A percentile compares a stretch with the other conserved stretches of the same genome.
These are phyloP conservation scores for Carduelis carduelis DNA, from an alignment of 2,797 vertebrate genomes.

Conservation along the genomic window DNA sequence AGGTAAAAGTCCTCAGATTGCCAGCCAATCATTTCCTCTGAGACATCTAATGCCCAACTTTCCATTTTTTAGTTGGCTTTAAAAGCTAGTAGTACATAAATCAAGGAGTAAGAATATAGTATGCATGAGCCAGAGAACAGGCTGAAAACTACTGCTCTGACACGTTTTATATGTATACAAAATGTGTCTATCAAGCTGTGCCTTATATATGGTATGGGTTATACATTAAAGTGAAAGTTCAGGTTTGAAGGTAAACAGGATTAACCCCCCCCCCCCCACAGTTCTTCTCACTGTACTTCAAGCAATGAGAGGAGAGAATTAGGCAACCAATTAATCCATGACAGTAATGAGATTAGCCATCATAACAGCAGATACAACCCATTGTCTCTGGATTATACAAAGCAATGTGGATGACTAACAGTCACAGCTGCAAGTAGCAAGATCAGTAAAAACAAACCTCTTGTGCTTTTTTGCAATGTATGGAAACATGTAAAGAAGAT, in stretches of 20 bases:
- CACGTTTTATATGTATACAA: background rate
- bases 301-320: background rate
- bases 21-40: background rate
- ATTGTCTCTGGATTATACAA: background rate
- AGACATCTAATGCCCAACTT: background rate
- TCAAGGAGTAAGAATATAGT: background rate
- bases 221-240: background rate
- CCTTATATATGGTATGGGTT: background rate
- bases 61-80: background rate
- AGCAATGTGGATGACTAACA: background rate
- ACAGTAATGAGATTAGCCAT: background rate
- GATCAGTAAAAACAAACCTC: background rate
- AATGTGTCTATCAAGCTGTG: background rate
- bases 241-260: background rate
- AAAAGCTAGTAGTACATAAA: background rate
- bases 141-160: background rate
- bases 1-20: background rate
- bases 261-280: accelerated
- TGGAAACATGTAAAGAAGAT: background rate
- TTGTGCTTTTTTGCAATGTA: background rate
- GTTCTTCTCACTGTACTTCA: background rate
- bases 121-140: background rate
- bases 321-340: background rate
- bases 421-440: background rate
- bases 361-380: background rate